A percentile compares a stretch with the other conserved stretches of the same genome.
Conservation (phyloP, 2,888 invertebrate species). For the Notodonta ziczac region DNA sequence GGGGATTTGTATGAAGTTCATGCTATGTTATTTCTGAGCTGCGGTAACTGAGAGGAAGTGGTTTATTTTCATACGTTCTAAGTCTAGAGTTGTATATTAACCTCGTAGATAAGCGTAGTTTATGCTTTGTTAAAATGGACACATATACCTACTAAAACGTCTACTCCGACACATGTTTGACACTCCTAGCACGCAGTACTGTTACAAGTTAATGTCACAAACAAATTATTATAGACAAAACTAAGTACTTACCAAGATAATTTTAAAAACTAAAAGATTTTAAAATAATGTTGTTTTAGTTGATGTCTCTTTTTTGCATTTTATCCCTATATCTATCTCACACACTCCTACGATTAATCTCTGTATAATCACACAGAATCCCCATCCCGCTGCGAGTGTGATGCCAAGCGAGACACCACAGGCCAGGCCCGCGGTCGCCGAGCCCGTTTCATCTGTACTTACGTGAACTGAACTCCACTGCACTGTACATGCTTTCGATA, state of each 20-base stretch:
- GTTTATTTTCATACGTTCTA: background rate
- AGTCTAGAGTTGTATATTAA: no score
- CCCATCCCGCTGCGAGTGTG: background rate
- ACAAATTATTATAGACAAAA: no score
- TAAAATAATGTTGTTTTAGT: no score
- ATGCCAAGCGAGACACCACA: conserved; percentile 7
- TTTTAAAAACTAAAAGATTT: no score
- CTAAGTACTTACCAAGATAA: no score
- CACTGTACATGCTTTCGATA: background rate
- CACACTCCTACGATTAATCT: background rate
- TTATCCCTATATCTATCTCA: background rate
- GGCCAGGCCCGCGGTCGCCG: conserved; percentile 18
- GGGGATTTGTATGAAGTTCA: background rate
- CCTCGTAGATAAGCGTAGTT: no score
- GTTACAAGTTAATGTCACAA: no score
- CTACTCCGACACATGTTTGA: no score
- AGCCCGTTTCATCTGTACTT: conserved; percentile 6
- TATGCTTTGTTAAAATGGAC: no score
- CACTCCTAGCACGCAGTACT: no score
- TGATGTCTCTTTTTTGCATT: background rate
- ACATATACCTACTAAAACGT: no score
- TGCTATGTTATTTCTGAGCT: background rate
- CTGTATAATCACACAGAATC: background rate
- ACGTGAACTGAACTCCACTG: background rate
- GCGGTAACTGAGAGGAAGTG: background rate